Percentiles rank a stretch among this genome's conserved stretches.
These are phyloP conservation scores for Drosophila neocordata DNA, from an alignment of 1,140 invertebrate species.

Conservation along the genomic window DNA sequence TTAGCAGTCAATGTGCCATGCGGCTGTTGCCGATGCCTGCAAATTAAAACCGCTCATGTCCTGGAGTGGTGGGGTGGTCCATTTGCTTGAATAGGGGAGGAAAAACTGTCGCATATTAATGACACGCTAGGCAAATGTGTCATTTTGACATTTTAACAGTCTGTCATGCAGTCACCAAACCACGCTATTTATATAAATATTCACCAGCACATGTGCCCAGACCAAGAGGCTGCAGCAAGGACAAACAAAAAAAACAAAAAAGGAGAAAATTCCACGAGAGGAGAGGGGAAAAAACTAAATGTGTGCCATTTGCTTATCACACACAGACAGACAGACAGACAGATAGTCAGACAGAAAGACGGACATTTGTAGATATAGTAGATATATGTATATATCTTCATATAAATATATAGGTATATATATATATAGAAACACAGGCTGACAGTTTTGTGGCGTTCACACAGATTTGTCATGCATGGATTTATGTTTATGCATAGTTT, in stretches of 20 bases:
- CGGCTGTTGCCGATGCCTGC: slow-evolving; percentile 52
- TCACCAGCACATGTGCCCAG: slow-evolving; percentile 37
- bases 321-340: slow-evolving; percentile 24
- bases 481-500: slow-evolving; percentile 77
- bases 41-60: slow-evolving; percentile 65
- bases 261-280: too few relatives aligned
- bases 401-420: background rate
- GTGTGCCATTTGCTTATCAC: slow-evolving; percentile 76
- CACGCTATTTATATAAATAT: slow-evolving; percentile 70
- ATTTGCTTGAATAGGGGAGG: background rate
- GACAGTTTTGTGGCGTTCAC: slow-evolving; percentile 63
- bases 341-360: slow-evolving; percentile 19
- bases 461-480: slow-evolving; percentile 54
- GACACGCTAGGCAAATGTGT: slow-evolving; percentile 81
- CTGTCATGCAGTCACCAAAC: slow-evolving; percentile 78
- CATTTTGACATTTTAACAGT: slow-evolving; percentile 81
- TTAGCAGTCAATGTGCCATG: slow-evolving; percentile 67
- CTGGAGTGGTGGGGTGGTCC: slow-evolving; percentile 1
- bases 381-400: background rate
- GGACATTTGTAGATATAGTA: slow-evolving; percentile 8
- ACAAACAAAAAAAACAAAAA: slow-evolving; percentile 25
- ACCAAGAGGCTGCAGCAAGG: slow-evolving; percentile 65
- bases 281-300: slow-evolving; percentile 64
- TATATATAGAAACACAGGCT: slow-evolving; percentile 28
- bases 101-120: slow-evolving; percentile 76